phyloP scores from a whole-genome alignment of 2,113 vertebrate genomes.

The Lophius piscatorius region DNA sequence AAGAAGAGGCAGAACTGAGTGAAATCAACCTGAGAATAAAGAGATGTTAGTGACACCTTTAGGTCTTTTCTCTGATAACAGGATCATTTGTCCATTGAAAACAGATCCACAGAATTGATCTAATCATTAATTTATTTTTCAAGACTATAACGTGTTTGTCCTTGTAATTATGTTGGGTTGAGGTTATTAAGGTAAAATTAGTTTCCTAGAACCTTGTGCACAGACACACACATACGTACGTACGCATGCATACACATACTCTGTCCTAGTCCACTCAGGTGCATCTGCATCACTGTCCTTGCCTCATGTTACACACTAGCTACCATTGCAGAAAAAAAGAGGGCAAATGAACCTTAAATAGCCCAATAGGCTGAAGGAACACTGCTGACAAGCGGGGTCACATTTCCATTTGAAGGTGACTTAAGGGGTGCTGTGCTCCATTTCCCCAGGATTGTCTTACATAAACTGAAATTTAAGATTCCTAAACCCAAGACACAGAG shows the following conservation, averaged over 20 bases:
- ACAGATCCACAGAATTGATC: slow-evolving; percentile 13
- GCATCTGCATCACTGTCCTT: slow-evolving; percentile 7
- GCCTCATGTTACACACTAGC: slow-evolving; percentile 23
- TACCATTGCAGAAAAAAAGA: slow-evolving; percentile 15
- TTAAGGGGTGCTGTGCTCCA: neutral
- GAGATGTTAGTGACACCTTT: neutral
- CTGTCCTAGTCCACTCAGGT: slow-evolving; percentile 18
- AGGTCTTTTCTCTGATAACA: slow-evolving; percentile 15
- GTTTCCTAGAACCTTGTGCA: neutral
- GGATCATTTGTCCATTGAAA: slow-evolving; percentile 5
- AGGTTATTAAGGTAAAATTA: slow-evolving; percentile 8
- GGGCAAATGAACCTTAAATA: slow-evolving; percentile 37
- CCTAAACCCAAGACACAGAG: neutral
- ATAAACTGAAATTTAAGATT: neutral
- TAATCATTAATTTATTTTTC: slow-evolving; percentile 15
- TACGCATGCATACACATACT: neutral
- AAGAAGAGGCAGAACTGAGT: slow-evolving; percentile 18
- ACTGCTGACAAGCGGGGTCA: slow-evolving; percentile 16
- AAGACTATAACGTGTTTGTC: slow-evolving; percentile 3
- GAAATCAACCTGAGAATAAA: slow-evolving; percentile 29
- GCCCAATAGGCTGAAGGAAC: slow-evolving; percentile 6
- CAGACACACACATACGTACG: slow-evolving; percentile 3
- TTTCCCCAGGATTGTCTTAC: neutral
- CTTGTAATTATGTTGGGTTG: slow-evolving; percentile 12
- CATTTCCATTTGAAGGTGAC: slow-evolving; percentile 24